Evolutionary conservation across 2,113 vertebrate genomes (phyloP).

Genomic region (Gymnorhina tibicen): DNA sequence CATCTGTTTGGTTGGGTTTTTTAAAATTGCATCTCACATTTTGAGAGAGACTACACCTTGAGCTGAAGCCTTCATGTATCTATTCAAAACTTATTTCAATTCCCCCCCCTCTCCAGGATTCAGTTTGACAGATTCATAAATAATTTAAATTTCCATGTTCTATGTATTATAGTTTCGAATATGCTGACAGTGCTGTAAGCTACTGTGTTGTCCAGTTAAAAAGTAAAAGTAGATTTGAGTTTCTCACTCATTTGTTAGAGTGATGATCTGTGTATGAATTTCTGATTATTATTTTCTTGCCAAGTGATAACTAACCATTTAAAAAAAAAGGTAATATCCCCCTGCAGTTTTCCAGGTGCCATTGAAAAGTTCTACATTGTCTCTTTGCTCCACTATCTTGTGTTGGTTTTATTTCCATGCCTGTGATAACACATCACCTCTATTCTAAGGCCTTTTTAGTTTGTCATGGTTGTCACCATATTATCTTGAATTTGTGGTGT

Average conservation of each 20-base stretch:
- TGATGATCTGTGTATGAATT: background rate
- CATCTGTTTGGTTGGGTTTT: background rate
- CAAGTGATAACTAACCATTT: background rate
- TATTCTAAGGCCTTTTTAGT: background rate
- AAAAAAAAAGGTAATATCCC: background rate
- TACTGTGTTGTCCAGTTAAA: background rate
- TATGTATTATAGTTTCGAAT: background rate
- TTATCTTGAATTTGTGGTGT: background rate
- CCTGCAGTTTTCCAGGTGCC: background rate
- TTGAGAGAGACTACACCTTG: background rate
- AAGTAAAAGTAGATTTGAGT: background rate
- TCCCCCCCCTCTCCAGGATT: accelerated
- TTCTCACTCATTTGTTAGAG: background rate
- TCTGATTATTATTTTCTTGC: background rate
- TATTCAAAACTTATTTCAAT: background rate
- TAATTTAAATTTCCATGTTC: background rate
- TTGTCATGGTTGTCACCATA: background rate
- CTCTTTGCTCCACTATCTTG: background rate
- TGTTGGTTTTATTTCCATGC: background rate
- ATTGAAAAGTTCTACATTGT: background rate
- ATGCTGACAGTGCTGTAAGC: background rate
- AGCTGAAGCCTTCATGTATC: background rate
- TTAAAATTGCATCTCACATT: background rate
- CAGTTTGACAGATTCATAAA: background rate
- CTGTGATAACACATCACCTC: background rate